Percentiles rank a stretch among this genome's conserved stretches.
Evolutionary conservation across 2,113 vertebrate species (phyloP).

Genomic region (Scartelaos histophorus): DNA sequence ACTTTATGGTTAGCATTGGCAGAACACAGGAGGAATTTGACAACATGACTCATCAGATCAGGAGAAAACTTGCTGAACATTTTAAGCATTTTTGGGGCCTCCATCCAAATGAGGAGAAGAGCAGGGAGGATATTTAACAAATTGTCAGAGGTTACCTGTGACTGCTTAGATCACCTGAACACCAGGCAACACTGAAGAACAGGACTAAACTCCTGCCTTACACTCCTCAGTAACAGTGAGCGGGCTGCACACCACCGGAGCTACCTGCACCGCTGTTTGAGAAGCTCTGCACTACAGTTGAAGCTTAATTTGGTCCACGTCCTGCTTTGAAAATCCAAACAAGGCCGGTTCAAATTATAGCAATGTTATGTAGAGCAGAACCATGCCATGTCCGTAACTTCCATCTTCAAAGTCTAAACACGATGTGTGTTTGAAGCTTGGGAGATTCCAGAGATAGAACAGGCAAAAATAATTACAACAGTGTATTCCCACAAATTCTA

Average conservation of each 20-base stretch:
- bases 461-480: slow-evolving; percentile 62
- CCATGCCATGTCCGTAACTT: slow-evolving; percentile 63
- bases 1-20: too few relatives aligned
- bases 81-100: too few relatives aligned
- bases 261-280: slow-evolving; percentile 3
- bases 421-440: slow-evolving; percentile 46
- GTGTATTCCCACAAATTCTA: slow-evolving; percentile 55
- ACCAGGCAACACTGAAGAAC: too few relatives aligned
- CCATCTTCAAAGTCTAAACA: slow-evolving; percentile 64
- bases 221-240: not conserved
- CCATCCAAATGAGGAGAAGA: too few relatives aligned
- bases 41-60: too few relatives aligned
- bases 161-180: too few relatives aligned
- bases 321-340: slow-evolving; percentile 72
- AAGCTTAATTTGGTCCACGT: slow-evolving; percentile 63
- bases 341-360: slow-evolving; percentile 69
- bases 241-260: not conserved
- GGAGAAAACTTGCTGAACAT: too few relatives aligned
- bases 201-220: not conserved
- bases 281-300: slow-evolving; percentile 14
- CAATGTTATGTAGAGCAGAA: slow-evolving; percentile 48
- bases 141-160: too few relatives aligned
- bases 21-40: too few relatives aligned
- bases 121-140: too few relatives aligned
- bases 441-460: slow-evolving; percentile 67